phyloP scores from a whole-genome alignment of 2,888 invertebrate genomes.

The Tricholauxania praeusta region DNA sequence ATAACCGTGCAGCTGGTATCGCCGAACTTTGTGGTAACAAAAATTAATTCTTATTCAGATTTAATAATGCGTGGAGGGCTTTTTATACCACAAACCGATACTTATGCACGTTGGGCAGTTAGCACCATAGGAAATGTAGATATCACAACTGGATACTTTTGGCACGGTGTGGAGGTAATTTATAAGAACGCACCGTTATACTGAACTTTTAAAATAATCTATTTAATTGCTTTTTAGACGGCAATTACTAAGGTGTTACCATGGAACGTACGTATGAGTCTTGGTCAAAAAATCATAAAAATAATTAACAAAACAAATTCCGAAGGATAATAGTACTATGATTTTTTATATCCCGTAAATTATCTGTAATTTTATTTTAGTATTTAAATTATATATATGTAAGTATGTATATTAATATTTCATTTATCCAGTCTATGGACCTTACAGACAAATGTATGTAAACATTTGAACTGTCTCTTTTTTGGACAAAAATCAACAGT shows the following conservation, averaged over 20 bases:
- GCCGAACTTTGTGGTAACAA: constrained; percentile 77
- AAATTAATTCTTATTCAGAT: constrained; percentile 86
- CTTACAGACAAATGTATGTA: too few relatives aligned
- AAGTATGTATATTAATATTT: too few relatives aligned
- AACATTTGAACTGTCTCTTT: too few relatives aligned
- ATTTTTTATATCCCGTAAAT: too few relatives aligned
- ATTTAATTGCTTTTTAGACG: background rate
- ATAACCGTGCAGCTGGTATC: constrained; percentile 86
- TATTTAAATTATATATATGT: too few relatives aligned
- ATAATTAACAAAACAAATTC: too few relatives aligned
- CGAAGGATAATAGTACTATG: too few relatives aligned
- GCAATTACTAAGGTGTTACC: background rate
- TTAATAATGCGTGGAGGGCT: constrained; percentile 75
- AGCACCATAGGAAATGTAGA: constrained; percentile 82
- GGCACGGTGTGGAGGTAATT: constrained; percentile 83
- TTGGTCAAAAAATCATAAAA: too few relatives aligned
- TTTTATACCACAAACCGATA: constrained; percentile 74
- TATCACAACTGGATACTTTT: constrained; percentile 88
- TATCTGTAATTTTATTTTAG: too few relatives aligned
- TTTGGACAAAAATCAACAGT: too few relatives aligned
- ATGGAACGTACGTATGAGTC: background rate
- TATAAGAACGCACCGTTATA: constrained; percentile 43
- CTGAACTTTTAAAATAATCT: background rate
- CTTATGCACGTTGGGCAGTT: constrained; percentile 80
- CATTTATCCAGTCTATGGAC: too few relatives aligned